Evolutionary conservation across 2,113 vertebrate genomes (phyloP).

Genomic region (Grammomys surdaster): DNA sequence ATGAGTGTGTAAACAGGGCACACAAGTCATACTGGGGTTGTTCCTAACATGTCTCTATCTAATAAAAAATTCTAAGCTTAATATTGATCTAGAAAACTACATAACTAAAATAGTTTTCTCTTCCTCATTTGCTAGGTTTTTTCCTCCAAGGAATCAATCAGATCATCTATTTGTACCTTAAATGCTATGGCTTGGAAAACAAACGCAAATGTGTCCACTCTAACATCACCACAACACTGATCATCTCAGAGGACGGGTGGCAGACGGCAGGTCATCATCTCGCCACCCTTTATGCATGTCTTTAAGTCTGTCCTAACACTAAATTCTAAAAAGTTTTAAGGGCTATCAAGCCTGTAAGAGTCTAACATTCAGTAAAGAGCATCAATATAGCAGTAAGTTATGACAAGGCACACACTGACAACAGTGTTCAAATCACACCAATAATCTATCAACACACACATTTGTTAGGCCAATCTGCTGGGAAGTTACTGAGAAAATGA

Average conservation of each 20-base stretch:
- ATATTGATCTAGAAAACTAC: slow-evolving; percentile 54
- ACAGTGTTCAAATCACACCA: slow-evolving; percentile 43
- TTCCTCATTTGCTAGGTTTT: not conserved
- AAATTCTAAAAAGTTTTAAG: slow-evolving; percentile 27
- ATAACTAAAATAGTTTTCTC: slow-evolving; percentile 52
- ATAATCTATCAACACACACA: not conserved
- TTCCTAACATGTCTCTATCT: slow-evolving; percentile 20
- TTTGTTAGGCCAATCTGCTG: not conserved
- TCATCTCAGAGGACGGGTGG: not conserved
- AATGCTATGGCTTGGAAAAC: slow-evolving; percentile 26
- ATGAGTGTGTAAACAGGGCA: not conserved
- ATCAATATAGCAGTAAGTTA: slow-evolving; percentile 47
- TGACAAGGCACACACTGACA: slow-evolving; percentile 11
- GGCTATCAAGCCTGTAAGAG: slow-evolving; percentile 13
- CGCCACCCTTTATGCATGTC: not conserved
- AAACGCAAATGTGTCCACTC: not conserved
- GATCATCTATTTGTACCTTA: slow-evolving; percentile 50
- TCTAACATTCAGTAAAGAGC: slow-evolving; percentile 24
- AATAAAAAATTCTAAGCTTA: slow-evolving; percentile 60
- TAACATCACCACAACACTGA: not conserved
- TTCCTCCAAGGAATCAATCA: slow-evolving; percentile 14
- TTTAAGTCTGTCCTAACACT: slow-evolving; percentile 30
- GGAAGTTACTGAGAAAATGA: slow-evolving; percentile 54
- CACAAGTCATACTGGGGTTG: not conserved
- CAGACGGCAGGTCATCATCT: not conserved